Base-by-base conservation (phyloP, 2,113 vertebrate species). In the Carassius carassius region DNA sequence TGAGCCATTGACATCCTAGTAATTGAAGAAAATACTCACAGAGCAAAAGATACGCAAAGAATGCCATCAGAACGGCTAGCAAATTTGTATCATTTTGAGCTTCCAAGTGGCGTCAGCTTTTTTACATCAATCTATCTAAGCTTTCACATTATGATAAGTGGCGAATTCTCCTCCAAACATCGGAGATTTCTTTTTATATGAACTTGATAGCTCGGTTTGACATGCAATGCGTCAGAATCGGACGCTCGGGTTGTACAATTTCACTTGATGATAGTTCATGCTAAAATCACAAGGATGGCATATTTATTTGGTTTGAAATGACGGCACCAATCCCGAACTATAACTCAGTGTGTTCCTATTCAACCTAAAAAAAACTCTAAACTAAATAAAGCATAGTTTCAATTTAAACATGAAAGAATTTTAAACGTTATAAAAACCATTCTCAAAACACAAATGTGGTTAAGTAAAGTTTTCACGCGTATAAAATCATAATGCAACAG, bases 1-100 rank as follows among this genome's bases (percentile, higher is more conserved):
- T 87, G 85, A 88, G 91, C 93, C 92, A 92, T 92, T 93, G 93
- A 92, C 93, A 89, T 88, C 91, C 90, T 92, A 93, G 90, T 87
- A 88, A 92, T 90, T 87, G 90, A 86, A 87, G 87, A 86, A 86
- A 88, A 89, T 90, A 82, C 84, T 84, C 81, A 87, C 81, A 85
- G 86, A 77, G 37, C 69, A 62, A 60, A 58, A 79, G 73, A 88
- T 84, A 70, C 86, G 85, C 81, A 83, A 85, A 87, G 84, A 73
- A 89, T 90, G 85, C 72, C 51, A 77, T 37, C 62, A 41, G 37
- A 84, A 65, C 44, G 37, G 25, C n/a, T 74, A n/a, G 25, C 17
- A 32, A 37, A 77, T 67, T 35, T 72, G 49, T 82, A 72, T 54
- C 47, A 72, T 69, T 81, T 81, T 67, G 63, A 49, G 79, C 41